Conservation (phyloP, 1,140 invertebrate species). For the Drosophila erecta region DNA sequence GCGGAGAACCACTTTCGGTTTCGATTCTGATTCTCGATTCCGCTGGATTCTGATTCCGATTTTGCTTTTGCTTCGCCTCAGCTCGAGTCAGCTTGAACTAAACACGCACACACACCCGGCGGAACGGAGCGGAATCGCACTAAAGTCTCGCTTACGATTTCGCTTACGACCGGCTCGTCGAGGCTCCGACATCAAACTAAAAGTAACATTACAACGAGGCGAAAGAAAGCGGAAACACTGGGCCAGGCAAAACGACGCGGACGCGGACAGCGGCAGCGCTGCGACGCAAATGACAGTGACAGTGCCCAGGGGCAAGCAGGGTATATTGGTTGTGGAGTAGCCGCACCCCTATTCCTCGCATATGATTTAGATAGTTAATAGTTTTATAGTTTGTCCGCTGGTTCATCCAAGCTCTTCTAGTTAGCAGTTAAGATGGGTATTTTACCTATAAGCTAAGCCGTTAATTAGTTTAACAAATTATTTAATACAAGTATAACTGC, state of each 20-base stretch:
- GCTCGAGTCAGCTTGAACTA: constrained; percentile 65
- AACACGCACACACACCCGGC: constrained; percentile 54
- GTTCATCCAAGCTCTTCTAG: neutral
- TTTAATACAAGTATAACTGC: too few relatives aligned
- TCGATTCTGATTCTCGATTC: constrained; percentile 58
- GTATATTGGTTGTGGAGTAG: constrained; percentile 15
- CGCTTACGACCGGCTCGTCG: constrained; percentile 77
- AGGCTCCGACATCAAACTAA: constrained; percentile 80
- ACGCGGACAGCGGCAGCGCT: constrained; percentile 56
- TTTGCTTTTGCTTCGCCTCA: constrained; percentile 52
- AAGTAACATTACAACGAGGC: constrained; percentile 79
- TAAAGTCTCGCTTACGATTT: constrained; percentile 80
- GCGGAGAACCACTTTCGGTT: constrained; percentile 79
- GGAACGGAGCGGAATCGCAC: constrained; percentile 77
- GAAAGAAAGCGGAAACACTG: constrained; percentile 83
- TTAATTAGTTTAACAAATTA: too few relatives aligned
- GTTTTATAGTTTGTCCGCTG: too few relatives aligned
- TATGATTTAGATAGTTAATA: neutral
- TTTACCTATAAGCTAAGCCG: too few relatives aligned
- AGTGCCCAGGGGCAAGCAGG: constrained; percentile 37
- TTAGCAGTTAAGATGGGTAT: neutral
- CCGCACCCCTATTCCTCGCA: neutral
- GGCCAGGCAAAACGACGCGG: constrained; percentile 67
- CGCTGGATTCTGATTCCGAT: constrained; percentile 17
- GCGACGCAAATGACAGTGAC: constrained; percentile 76